Percentiles rank a stretch among this genome's conserved stretches.
Conservation (phyloP, 2,888 invertebrate genomes). For the Eupithecia dodoneata region DNA sequence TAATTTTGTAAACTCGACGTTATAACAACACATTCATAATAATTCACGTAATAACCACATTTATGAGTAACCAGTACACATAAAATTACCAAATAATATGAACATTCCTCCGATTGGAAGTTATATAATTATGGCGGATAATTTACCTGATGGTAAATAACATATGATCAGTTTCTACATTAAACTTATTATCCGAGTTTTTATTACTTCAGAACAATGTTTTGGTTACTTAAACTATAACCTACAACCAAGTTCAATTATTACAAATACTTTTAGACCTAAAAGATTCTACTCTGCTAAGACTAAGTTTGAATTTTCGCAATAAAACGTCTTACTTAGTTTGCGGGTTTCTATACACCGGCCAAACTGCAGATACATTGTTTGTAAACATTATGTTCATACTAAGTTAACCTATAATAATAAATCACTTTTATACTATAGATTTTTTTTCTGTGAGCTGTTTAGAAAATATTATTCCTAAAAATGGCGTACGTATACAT, state of each 20-base stretch:
- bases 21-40: constrained; percentile 8
- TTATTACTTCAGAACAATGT: background rate
- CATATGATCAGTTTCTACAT: background rate
- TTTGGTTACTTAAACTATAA: background rate
- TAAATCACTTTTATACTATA: background rate
- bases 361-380: background rate
- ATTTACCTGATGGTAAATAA: background rate
- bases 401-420: background rate
- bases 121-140: background rate
- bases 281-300: background rate
- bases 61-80: background rate
- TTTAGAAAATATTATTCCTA: background rate
- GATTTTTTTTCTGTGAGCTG: background rate
- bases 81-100: constrained; percentile 1
- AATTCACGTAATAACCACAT: background rate
- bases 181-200: background rate
- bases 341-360: background rate
- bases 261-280: background rate
- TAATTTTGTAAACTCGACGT: constrained; percentile 14
- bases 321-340: background rate
- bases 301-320: background rate
- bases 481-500: background rate
- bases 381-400: background rate
- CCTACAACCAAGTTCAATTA: background rate
- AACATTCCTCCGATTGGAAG: background rate